Evolutionary conservation across 2,888 invertebrate genomes (phyloP).

Genomic region (Drosophila tanythrix): DNA sequence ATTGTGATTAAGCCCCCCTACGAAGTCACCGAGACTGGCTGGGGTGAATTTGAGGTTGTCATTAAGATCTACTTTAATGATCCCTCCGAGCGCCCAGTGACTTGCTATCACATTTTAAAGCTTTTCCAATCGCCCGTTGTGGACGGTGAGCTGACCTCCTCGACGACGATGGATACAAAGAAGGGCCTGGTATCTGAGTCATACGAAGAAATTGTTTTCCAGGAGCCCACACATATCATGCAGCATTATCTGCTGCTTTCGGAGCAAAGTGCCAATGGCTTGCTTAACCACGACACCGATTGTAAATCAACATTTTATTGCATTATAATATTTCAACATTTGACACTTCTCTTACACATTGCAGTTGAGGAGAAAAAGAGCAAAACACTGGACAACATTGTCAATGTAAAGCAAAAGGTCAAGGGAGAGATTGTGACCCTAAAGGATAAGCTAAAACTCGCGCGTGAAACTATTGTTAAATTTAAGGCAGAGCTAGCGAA

Average conservation of each 20-base stretch:
- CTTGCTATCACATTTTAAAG: slow-evolving; percentile 97
- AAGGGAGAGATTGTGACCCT: slow-evolving; percentile 92
- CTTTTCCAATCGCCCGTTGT: slow-evolving; percentile 93
- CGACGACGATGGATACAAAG: slow-evolving; percentile 86
- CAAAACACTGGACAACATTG: slow-evolving; percentile 91
- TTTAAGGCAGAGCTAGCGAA: slow-evolving; percentile 91
- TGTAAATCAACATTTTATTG: slow-evolving; percentile 46
- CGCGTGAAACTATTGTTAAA: slow-evolving; percentile 93
- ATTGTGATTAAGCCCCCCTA: slow-evolving; percentile 98
- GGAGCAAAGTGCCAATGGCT: slow-evolving; percentile 86
- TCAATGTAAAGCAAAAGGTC: slow-evolving; percentile 92
- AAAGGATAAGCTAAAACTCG: slow-evolving; percentile 93
- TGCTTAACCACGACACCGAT: slow-evolving; percentile 57
- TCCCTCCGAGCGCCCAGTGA: slow-evolving; percentile 95
- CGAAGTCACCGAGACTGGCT: slow-evolving; percentile 98
- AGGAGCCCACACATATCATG: slow-evolving; percentile 95
- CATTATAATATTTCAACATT: not conserved
- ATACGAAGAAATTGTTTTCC: slow-evolving; percentile 98
- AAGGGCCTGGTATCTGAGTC: slow-evolving; percentile 94
- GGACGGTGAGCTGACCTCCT: slow-evolving; percentile 81
- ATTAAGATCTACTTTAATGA: slow-evolving; percentile 99
- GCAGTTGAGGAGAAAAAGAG: slow-evolving; percentile 96
- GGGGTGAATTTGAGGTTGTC: slow-evolving; percentile 99
- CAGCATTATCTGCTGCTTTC: slow-evolving; percentile 90
- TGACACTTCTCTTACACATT: slow-evolving; percentile 78